Evolutionary conservation across 2,888 invertebrate species (phyloP).

Genomic region (Leucania comma): DNA sequence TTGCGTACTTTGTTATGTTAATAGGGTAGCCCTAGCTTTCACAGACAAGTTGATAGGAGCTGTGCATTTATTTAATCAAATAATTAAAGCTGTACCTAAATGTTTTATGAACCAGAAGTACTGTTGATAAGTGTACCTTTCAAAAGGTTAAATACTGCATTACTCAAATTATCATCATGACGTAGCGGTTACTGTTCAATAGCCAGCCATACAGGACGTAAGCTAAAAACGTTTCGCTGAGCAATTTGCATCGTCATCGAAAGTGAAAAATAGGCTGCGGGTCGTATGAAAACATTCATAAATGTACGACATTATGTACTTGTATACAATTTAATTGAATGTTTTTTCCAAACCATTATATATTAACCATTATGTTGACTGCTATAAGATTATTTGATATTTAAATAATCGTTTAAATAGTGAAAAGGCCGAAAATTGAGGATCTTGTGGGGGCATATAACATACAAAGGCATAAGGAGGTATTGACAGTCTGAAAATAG

Average conservation of each 20-base stretch:
- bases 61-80: slow-evolving; percentile 4
- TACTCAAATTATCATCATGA: slow-evolving; percentile 66
- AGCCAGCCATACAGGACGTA: slow-evolving; percentile 65
- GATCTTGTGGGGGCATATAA: neutral
- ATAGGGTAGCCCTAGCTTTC: slow-evolving; percentile 8
- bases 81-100: slow-evolving; percentile 5
- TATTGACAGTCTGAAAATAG: slow-evolving; percentile 20
- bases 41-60: neutral
- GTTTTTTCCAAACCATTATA: slow-evolving; percentile 21
- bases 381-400: neutral
- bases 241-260: slow-evolving; percentile 68
- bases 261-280: slow-evolving; percentile 52
- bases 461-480: neutral
- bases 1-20: slow-evolving; percentile 5
- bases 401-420: slow-evolving; percentile 12
- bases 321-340: slow-evolving; percentile 17
- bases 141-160: slow-evolving; percentile 39
- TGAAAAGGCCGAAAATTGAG: slow-evolving; percentile 5
- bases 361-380: slow-evolving; percentile 7
- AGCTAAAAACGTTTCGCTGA: slow-evolving; percentile 69
- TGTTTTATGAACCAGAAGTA: slow-evolving; percentile 3
- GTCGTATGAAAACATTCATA: slow-evolving; percentile 63
- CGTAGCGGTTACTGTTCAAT: slow-evolving; percentile 52
- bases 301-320: slow-evolving; percentile 24
- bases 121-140: slow-evolving; percentile 16